Conservation (phyloP, 2,888 invertebrate species). For the Dolichopus griseipennis region DNA sequence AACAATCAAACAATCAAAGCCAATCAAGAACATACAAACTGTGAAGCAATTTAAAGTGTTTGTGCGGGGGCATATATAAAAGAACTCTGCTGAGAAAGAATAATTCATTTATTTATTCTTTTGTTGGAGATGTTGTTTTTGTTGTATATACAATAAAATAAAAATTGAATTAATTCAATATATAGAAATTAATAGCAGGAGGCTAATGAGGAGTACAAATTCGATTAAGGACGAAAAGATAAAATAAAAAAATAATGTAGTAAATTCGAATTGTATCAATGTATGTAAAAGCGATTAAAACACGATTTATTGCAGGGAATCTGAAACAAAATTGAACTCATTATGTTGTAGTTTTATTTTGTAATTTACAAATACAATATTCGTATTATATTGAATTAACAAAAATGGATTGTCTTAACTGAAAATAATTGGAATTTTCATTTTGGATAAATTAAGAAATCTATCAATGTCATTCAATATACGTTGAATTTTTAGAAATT, state of each 20-base stretch:
- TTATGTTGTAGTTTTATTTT: too few relatives aligned
- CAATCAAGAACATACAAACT: not conserved
- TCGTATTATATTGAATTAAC: too few relatives aligned
- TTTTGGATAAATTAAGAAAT: constrained; percentile 8
- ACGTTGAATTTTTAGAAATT: not conserved
- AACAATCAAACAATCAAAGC: not conserved
- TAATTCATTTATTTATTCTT: not conserved
- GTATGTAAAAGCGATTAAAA: too few relatives aligned
- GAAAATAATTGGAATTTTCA: not conserved
- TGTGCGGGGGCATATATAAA: too few relatives aligned
- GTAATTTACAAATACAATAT: too few relatives aligned
- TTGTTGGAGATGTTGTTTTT: not conserved
- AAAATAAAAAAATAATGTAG: not conserved
- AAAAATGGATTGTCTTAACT: not conserved
- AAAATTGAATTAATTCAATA: not conserved
- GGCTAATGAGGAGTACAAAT: not conserved
- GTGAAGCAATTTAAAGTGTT: too few relatives aligned
- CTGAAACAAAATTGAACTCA: too few relatives aligned
- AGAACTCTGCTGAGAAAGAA: not conserved
- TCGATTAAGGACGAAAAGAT: not conserved
- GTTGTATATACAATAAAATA: not conserved
- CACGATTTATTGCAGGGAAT: too few relatives aligned
- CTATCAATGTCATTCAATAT: constrained; percentile 8
- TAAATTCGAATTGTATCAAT: too few relatives aligned
- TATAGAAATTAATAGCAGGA: constrained; percentile 4